Evolutionary conservation across 2,797 vertebrate genomes (phyloP).

Genomic region (Falco rusticolus): DNA sequence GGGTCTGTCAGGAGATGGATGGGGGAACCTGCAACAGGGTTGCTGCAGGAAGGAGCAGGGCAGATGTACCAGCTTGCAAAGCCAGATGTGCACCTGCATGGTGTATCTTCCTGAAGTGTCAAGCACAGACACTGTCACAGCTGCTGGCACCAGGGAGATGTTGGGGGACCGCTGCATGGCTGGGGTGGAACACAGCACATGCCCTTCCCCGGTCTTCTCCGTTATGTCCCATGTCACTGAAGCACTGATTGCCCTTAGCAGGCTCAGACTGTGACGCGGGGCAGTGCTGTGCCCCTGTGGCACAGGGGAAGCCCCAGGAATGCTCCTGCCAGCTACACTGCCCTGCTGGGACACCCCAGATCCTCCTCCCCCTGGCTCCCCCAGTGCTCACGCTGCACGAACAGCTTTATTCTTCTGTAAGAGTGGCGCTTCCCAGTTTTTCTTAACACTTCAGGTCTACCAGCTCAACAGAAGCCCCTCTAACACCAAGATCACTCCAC

Average conservation of each 20-base stretch:
- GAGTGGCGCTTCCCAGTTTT: neutral
- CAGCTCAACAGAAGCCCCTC: neutral
- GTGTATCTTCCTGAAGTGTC: neutral
- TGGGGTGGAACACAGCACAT: neutral
- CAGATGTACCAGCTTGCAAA: neutral
- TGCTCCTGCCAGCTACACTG: neutral
- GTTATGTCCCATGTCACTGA: accelerated
- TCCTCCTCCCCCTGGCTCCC: neutral
- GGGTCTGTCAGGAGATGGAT: neutral
- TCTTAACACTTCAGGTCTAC: neutral
- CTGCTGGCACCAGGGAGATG: neutral
- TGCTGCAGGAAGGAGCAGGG: neutral
- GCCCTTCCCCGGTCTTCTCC: neutral
- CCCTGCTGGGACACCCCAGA: neutral
- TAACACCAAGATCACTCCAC: neutral
- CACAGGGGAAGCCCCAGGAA: neutral
- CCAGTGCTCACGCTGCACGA: accelerated
- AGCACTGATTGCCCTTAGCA: neutral
- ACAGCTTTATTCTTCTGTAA: neutral
- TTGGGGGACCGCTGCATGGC: accelerated
- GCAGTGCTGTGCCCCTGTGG: neutral
- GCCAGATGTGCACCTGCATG: neutral
- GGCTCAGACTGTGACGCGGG: neutral
- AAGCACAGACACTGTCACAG: neutral
- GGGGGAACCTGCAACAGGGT: neutral